Percentiles rank a stretch among this genome's conserved stretches.
phyloP scores from a whole-genome alignment of 2,888 invertebrate species.

The Dryococelus australis region DNA sequence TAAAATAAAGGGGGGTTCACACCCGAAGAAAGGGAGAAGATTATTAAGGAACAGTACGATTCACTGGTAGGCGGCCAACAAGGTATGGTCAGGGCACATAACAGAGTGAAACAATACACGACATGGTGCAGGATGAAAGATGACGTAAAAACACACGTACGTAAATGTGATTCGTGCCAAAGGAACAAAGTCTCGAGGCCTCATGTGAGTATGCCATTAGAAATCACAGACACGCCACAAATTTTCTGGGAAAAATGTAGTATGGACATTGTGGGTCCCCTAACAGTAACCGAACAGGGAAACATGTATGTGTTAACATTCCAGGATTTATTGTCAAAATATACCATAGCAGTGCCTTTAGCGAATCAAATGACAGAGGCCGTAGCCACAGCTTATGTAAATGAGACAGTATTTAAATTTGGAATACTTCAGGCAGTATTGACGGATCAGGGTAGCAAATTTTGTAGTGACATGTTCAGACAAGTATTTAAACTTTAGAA shows the following conservation, averaged over 20 bases:
- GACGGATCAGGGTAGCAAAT: neutral
- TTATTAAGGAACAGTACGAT: neutral
- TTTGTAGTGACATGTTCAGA: neutral
- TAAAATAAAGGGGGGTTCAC: neutral
- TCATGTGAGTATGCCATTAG: neutral
- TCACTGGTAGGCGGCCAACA: constrained; percentile 22
- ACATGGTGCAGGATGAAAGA: constrained; percentile 13
- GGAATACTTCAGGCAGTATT: neutral
- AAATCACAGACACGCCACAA: neutral
- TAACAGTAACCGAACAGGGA: neutral
- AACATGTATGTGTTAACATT: too few species aligned
- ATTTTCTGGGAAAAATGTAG: neutral
- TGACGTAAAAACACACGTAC: constrained; percentile 11
- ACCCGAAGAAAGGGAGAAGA: neutral
- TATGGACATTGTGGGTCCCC: neutral
- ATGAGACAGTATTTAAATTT: neutral
- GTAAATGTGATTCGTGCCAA: neutral
- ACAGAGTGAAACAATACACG: neutral
- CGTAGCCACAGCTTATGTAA: neutral
- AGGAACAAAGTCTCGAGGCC: neutral
- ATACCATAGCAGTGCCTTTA: neutral
- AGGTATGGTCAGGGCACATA: neutral
- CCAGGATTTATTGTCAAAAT: neutral
- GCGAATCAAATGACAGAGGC: neutral
- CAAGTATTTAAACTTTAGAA: neutral